Evolutionary conservation across 1,140 invertebrate species (phyloP).

Genomic region (Drosophila ogumai): DNA sequence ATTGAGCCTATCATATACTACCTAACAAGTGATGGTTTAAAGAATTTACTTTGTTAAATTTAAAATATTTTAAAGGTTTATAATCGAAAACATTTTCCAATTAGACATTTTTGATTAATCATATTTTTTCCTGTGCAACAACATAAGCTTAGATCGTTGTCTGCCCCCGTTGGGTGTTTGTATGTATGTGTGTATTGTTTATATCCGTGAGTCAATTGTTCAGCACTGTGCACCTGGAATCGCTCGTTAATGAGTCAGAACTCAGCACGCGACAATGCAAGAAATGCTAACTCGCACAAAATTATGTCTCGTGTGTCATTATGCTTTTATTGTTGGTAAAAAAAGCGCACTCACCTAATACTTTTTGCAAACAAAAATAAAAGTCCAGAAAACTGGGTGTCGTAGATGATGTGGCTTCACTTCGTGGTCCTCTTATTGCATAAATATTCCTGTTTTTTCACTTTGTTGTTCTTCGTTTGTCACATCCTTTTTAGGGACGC

Average conservation of each 20-base stretch:
- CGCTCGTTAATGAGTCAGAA: conserved; percentile 35
- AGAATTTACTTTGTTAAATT: not conserved
- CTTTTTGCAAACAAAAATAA: conserved; percentile 25
- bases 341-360: conserved; percentile 33
- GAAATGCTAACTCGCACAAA: not conserved
- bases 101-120: not conserved
- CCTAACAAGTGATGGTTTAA: not conserved
- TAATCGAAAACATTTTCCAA: not conserved
- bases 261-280: conserved; percentile 30
- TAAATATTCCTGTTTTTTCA: conserved; percentile 21
- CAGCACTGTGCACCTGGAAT: conserved; percentile 25
- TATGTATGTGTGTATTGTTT: conserved; percentile 2
- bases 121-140: not conserved
- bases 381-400: conserved; percentile 10
- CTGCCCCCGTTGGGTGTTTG: not conserved
- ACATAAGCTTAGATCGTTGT: not conserved
- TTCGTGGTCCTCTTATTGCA: conserved; percentile 10
- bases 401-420: conserved; percentile 4
- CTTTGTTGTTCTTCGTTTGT: conserved; percentile 15
- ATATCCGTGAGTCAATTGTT: conserved; percentile 24
- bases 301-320: not conserved
- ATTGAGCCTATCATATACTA: not conserved
- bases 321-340: conserved; percentile 5
- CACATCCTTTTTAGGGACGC: conserved; percentile 29
- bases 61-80: not conserved